phyloP scores from a whole-genome alignment of 2,888 invertebrate genomes.

The Lasius fuliginosus region DNA sequence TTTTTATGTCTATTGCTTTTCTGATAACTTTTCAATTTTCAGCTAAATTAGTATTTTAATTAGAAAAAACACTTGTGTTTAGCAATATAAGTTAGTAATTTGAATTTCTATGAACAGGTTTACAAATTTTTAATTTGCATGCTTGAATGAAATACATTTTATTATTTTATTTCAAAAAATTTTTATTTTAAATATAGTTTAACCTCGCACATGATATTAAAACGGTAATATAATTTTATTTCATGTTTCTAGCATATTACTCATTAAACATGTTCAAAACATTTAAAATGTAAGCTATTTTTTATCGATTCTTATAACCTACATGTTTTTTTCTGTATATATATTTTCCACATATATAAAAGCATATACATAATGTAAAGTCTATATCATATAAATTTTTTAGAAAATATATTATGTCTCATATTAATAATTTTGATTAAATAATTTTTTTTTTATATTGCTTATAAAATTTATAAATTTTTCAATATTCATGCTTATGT shows the following conservation, averaged over 20 bases:
- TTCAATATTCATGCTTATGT: background rate
- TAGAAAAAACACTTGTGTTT: background rate
- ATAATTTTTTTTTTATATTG: background rate
- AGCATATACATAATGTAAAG: background rate
- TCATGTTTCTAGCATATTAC: background rate
- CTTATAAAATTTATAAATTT: background rate
- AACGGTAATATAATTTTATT: background rate
- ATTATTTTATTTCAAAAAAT: background rate
- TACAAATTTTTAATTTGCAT: background rate
- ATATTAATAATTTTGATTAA: background rate
- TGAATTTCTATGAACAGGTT: background rate
- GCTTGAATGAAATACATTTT: background rate
- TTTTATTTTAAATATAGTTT: conserved; percentile 5
- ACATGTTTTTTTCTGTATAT: background rate
- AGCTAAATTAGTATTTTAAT: background rate
- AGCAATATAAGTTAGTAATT: background rate
- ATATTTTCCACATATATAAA: background rate
- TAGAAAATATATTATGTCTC: background rate
- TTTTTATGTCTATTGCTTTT: background rate
- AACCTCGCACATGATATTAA: background rate
- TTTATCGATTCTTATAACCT: background rate
- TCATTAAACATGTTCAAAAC: background rate
- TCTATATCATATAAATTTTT: background rate
- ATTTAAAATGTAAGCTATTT: background rate
- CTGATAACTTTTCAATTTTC: background rate